Conservation (phyloP, 2,113 vertebrate species). For the Grallaria varia region DNA sequence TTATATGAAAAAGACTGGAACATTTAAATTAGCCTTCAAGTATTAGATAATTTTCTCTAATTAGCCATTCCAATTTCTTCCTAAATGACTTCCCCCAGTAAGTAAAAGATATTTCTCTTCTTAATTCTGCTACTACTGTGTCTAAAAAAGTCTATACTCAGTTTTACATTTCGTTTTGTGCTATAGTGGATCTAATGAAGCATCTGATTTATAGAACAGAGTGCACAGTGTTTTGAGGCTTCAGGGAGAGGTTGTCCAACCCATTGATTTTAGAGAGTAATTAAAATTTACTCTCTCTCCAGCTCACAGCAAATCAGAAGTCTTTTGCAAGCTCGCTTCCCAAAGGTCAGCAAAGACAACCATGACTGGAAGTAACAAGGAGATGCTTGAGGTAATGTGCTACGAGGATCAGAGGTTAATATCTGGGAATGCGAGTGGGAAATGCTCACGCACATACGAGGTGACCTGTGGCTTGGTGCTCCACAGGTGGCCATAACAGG, state of each 20-base stretch:
- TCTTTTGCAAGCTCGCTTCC: neutral
- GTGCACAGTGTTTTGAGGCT: neutral
- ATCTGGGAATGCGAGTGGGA: neutral
- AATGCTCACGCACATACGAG: rapidly evolving
- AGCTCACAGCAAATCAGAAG: neutral
- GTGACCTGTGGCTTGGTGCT: rapidly evolving
- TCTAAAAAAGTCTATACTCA: neutral
- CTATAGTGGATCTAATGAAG: neutral
- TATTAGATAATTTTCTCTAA: conserved; percentile 53
- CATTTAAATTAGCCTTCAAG: conserved; percentile 50
- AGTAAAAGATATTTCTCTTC: conserved; percentile 28
- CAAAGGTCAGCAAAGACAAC: neutral
- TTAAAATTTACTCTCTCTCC: neutral
- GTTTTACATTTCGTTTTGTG: conserved; percentile 8
- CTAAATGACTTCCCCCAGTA: conserved; percentile 27
- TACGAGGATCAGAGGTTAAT: neutral
- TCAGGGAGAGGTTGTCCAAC: neutral
- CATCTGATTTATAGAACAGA: neutral
- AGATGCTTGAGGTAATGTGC: neutral
- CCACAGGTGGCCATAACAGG: rapidly evolving
- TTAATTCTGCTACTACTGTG: conserved; percentile 13
- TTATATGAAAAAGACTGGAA: conserved; percentile 3
- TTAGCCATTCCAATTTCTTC: conserved; percentile 48
- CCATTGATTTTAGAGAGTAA: neutral
- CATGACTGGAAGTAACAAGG: neutral